Percentiles rank a stretch among this genome's conserved stretches.
Evolutionary conservation across 2,797 vertebrate genomes (phyloP).

Genomic region (Coregonus ussuriensis): DNA sequence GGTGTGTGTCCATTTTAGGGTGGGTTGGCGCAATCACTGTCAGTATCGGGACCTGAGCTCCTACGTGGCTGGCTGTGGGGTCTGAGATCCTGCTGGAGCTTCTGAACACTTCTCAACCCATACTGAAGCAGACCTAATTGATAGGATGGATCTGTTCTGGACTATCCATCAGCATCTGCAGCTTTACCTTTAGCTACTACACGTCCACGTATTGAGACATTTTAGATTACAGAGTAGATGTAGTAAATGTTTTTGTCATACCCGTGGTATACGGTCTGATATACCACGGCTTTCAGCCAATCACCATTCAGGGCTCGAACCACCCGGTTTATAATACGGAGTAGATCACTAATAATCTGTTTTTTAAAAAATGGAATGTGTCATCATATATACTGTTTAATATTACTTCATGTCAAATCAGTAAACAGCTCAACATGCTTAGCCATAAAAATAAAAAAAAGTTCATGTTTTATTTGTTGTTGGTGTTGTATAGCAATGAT

Average conservation of each 20-base stretch:
- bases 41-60: slow-evolving; percentile 34
- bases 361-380: too few species aligned
- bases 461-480: not conserved
- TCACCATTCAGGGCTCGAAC: too few species aligned
- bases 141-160: not conserved
- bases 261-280: too few species aligned
- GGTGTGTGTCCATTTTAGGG: slow-evolving; percentile 53
- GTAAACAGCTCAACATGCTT: not conserved
- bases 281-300: too few species aligned
- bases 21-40: slow-evolving; percentile 52
- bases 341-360: too few species aligned
- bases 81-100: slow-evolving; percentile 10
- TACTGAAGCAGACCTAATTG: not conserved
- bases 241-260: too few species aligned
- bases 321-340: too few species aligned
- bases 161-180: not conserved
- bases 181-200: not conserved
- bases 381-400: not conserved
- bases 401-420: not conserved
- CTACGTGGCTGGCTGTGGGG: slow-evolving; percentile 51
- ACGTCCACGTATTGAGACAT: not conserved
- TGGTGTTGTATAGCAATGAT: not conserved
- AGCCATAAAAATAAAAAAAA: not conserved
- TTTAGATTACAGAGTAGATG: not conserved
- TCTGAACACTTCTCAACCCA: not conserved